Base-by-base conservation (phyloP, 2,888 invertebrate genomes). In the Heterodera filipjevi region DNA sequence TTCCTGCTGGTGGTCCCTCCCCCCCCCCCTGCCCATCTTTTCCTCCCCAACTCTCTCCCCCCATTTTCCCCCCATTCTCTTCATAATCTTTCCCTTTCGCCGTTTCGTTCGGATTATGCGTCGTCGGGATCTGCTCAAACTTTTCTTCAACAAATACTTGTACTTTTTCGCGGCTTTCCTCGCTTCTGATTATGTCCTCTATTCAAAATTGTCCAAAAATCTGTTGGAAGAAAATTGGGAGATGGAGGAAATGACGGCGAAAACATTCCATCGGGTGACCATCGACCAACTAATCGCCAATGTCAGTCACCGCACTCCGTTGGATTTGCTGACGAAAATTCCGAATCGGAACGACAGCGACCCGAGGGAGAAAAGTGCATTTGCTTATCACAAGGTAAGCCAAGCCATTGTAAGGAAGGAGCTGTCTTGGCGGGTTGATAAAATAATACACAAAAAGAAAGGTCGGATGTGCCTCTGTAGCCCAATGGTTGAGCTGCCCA, bases 281-380 rank as follows among this genome's bases (percentile, higher is more conserved):
- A 68, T 68, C 33, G 35, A 68, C 14, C 68, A 68, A 27, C 68
- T 68, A 5, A 68, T 68, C 33, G 32, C 68, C 33, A 68, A 68
- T 22, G 35, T 19, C 68, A 68, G 32, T 22, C 22, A 27, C 59
- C n/a, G 27, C 22, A 68, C 68, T 35, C 68, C 68, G 68, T 35
- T 68, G 68, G 68, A 68, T 27, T 35, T 33, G 68, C 68, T 68
- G 68, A 68, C 68, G 14, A 32, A 32, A 32, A 68, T 68, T 35
- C 68, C 68, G 33, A 68, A 16, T 35, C 32, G 68, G 22, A 68
- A 35, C 19, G 68, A 68, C 68, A 35, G 16, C 33, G 68, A 68
- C 22, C 68, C 68, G 33, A 6, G 16, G 32, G 68, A 68, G 68
- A 32, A 68, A 35, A 32, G 22, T 3, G 68, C 35, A 16, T 68